A percentile compares a stretch with the other conserved stretches of the same genome.
These are phyloP conservation scores for Trachymyrmex cornetzi DNA, from an alignment of 1,140 invertebrate genomes.

Conservation along the genomic window DNA sequence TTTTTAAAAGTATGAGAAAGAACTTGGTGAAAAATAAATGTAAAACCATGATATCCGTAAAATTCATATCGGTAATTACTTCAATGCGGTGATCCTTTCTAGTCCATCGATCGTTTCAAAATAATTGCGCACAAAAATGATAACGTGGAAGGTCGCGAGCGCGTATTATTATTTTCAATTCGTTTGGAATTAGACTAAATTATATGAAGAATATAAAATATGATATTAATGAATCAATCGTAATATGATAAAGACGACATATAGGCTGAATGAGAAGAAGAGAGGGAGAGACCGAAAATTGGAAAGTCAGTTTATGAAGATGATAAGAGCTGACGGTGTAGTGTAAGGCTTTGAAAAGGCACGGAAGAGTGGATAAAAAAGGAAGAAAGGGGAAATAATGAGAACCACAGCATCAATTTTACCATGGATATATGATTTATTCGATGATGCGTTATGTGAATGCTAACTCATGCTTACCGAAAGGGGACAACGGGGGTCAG, in stretches of 20 bases:
- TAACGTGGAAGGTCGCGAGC: background rate
- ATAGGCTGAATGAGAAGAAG: background rate
- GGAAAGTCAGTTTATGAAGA: slow-evolving; percentile 14
- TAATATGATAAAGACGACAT: background rate
- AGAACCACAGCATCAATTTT: slow-evolving; percentile 14
- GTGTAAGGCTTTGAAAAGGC: background rate
- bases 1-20: background rate
- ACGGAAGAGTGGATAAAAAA: too few species aligned
- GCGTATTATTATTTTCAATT: background rate
- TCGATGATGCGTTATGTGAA: slow-evolving; percentile 63
- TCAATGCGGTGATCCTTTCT: background rate
- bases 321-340: background rate
- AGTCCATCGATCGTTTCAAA: background rate
- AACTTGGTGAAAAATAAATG: background rate
- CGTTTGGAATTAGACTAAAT: background rate
- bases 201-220: background rate
- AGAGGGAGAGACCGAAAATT: background rate
- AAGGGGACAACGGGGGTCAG: slow-evolving; percentile 30
- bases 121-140: background rate
- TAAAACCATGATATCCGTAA: background rate
- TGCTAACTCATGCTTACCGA: slow-evolving; percentile 75
- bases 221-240: slow-evolving; percentile 13
- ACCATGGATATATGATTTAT: slow-evolving; percentile 68
- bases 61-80: background rate
- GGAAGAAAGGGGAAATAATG: slow-evolving; percentile 22